Percentiles rank a stretch among this genome's conserved stretches.
Conservation (phyloP, 2,113 vertebrate genomes). For the Charadrius vociferus region DNA sequence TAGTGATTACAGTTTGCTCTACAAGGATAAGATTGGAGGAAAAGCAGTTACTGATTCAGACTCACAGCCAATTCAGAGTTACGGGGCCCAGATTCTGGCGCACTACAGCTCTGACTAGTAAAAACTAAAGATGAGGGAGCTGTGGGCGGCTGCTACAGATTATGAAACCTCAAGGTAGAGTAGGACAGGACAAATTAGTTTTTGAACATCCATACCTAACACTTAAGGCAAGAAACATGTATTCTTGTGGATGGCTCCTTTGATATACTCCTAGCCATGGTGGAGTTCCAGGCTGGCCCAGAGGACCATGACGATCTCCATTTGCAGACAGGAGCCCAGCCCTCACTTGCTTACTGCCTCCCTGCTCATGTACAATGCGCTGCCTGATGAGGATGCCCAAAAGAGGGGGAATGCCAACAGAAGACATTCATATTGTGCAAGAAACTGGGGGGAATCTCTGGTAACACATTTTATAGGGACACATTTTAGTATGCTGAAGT, state of each 20-base stretch:
- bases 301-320: background rate
- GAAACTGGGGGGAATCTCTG: no score
- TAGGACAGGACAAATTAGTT: background rate
- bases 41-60: background rate
- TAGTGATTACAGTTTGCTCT: background rate
- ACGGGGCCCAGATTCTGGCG: background rate
- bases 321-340: accelerated
- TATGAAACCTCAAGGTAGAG: background rate
- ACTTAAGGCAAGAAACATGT: background rate
- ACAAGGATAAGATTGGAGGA: background rate
- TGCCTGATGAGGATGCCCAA: background rate
- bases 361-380: accelerated
- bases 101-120: background rate
- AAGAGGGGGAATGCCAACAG: background rate
- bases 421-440: background rate
- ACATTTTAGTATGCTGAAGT: background rate
- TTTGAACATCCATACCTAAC: background rate
- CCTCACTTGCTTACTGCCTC: background rate
- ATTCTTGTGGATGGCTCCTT: background rate
- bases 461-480: background rate
- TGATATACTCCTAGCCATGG: background rate
- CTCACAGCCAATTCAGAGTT: background rate
- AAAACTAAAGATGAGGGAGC: background rate
- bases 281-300: background rate
- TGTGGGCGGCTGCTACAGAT: background rate